Percentiles rank a stretch among this genome's conserved stretches.
phyloP scores from a whole-genome alignment of 2,888 invertebrate genomes.

The Apantesis nais region DNA sequence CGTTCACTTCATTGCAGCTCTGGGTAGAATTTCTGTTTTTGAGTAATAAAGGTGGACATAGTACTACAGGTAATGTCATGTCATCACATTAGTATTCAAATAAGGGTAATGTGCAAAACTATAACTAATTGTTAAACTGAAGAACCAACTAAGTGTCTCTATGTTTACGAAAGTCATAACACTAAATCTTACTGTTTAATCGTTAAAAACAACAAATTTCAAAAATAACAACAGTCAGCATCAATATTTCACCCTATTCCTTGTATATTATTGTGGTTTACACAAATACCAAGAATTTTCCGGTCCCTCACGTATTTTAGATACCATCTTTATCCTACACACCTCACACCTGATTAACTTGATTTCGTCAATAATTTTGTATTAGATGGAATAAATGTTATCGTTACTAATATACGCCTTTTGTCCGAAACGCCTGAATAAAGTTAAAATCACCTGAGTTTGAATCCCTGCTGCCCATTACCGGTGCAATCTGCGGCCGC shows the following conservation, averaged over 20 bases:
- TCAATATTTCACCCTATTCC: not conserved
- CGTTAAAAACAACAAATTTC: no score
- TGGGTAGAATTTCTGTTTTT: not conserved
- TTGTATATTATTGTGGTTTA: not conserved
- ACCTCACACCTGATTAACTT: no score
- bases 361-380: not conserved
- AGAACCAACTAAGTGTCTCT: not conserved
- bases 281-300: not conserved
- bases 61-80: not conserved
- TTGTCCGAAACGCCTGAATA: not conserved
- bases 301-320: not conserved
- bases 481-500: slow-evolving; percentile 88
- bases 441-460: slow-evolving; percentile 67
- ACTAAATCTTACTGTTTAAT: not conserved
- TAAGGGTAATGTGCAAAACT: not conserved
- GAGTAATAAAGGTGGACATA: not conserved
- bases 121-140: not conserved
- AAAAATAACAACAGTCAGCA: no score
- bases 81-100: not conserved
- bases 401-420: not conserved
- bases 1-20: not conserved
- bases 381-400: not conserved
- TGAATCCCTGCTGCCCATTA: slow-evolving; percentile 87
- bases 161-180: not conserved
- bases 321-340: no score